Percentiles rank a stretch among this genome's conserved stretches.
Evolutionary conservation across 2,797 vertebrate genomes (phyloP).

Genomic region (Psittacula derbiana): DNA sequence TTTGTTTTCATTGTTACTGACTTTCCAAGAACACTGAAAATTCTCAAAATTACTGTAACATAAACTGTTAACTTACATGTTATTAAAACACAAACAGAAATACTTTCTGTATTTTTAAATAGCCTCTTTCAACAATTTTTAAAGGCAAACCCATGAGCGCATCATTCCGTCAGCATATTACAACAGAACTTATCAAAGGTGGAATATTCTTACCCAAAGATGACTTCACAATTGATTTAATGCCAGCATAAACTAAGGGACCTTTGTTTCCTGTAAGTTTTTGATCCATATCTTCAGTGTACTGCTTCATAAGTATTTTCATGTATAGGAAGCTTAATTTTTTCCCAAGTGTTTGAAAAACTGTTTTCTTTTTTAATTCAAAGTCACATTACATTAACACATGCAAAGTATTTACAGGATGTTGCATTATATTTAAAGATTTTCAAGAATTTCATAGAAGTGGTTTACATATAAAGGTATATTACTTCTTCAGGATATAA

Average conservation of each 20-base stretch:
- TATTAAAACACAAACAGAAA: neutral
- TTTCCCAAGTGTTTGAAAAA: neutral
- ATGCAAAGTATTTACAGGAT: neutral
- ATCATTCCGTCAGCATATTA: neutral
- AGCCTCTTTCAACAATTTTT: neutral
- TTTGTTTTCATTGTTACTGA: neutral
- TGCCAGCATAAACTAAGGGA: constrained; percentile 91
- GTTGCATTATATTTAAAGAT: neutral
- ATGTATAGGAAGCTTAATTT: constrained; percentile 84
- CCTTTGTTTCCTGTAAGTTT: constrained; percentile 92
- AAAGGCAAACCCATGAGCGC: neutral
- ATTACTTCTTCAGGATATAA: neutral
- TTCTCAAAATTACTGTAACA: neutral
- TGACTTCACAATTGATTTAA: constrained; percentile 94
- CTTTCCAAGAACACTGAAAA: neutral
- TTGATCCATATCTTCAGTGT: constrained; percentile 92
- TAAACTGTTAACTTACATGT: neutral
- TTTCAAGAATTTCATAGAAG: neutral
- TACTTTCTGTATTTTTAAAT: neutral
- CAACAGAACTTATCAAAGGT: neutral
- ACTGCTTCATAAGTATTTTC: constrained; percentile 97
- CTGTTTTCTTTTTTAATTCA: neutral
- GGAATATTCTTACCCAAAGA: constrained; percentile 86
- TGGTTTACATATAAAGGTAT: neutral
- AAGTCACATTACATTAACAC: neutral